A percentile compares a stretch with the other conserved stretches of the same genome.
These are phyloP conservation scores for Morone saxatilis DNA, from an alignment of 2,113 vertebrate genomes.

Conservation along the genomic window DNA sequence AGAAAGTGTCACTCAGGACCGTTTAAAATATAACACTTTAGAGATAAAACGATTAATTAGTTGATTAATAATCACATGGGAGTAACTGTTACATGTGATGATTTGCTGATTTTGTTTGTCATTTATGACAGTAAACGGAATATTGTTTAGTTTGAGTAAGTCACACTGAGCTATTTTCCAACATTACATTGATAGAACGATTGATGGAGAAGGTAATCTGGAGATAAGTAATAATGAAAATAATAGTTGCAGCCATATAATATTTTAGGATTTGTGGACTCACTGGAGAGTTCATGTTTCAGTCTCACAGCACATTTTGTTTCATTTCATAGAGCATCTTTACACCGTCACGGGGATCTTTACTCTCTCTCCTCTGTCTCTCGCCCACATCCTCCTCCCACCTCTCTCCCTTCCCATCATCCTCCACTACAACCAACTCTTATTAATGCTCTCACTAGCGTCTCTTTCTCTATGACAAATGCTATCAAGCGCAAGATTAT, in stretches of 20 bases:
- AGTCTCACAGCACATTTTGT: too few species aligned
- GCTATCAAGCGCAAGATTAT: too few species aligned
- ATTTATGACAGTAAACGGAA: too few species aligned
- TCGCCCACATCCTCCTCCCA: constrained; percentile 53
- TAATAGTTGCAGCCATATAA: neutral
- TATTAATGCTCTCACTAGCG: neutral
- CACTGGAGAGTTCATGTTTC: neutral
- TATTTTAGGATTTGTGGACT: neutral
- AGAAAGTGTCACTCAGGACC: too few species aligned
- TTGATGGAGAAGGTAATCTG: neutral
- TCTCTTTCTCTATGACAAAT: neutral
- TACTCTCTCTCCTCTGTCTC: neutral
- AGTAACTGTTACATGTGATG: too few species aligned
- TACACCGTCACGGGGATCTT: neutral
- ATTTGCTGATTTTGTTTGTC: too few species aligned
- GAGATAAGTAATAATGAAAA: neutral
- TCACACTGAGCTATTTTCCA: too few species aligned
- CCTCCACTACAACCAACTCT: constrained; percentile 20
- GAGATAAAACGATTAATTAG: too few species aligned
- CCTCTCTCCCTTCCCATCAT: constrained; percentile 32
- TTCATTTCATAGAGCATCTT: neutral
- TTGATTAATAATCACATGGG: too few species aligned
- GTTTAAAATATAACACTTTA: too few species aligned
- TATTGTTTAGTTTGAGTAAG: too few species aligned
- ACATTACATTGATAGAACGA: too few species aligned